phyloP scores from a whole-genome alignment of 2,888 invertebrate genomes.

The Pseudococcus longispinus region DNA sequence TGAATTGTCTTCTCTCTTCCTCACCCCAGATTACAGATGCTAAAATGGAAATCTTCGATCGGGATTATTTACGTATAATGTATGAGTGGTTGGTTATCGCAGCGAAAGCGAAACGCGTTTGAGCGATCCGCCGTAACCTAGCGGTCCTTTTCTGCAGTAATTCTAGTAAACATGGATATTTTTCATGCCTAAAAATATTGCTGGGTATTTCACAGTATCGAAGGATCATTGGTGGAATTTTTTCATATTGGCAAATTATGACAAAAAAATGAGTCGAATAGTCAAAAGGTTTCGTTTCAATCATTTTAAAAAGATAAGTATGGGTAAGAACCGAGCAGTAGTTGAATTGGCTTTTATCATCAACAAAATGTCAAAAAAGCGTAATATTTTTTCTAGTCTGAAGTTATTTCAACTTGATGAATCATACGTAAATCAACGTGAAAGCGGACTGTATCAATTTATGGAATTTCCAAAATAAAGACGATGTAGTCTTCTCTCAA shows the following conservation, averaged over 20 bases:
- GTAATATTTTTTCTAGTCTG: no score
- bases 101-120: constrained; percentile 1
- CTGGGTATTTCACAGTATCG: not conserved
- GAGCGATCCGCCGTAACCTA: not conserved
- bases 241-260: not conserved
- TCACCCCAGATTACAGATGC: not conserved
- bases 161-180: not conserved
- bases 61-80: not conserved
- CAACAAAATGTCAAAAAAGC: no score
- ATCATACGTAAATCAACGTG: no score
- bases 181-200: not conserved
- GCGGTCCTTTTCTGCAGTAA: not conserved
- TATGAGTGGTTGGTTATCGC: not conserved
- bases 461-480: no score
- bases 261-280: not conserved
- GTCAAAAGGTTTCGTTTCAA: not conserved
- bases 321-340: no score
- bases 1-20: not conserved
- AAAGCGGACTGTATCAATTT: no score
- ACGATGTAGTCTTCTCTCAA: no score
- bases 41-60: not conserved
- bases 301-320: no score
- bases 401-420: no score
- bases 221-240: not conserved
- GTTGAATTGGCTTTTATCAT: no score